These are phyloP conservation scores for Myrmecobius fasciatus DNA, from an alignment of 2,113 vertebrate species.

Conservation along the genomic window DNA sequence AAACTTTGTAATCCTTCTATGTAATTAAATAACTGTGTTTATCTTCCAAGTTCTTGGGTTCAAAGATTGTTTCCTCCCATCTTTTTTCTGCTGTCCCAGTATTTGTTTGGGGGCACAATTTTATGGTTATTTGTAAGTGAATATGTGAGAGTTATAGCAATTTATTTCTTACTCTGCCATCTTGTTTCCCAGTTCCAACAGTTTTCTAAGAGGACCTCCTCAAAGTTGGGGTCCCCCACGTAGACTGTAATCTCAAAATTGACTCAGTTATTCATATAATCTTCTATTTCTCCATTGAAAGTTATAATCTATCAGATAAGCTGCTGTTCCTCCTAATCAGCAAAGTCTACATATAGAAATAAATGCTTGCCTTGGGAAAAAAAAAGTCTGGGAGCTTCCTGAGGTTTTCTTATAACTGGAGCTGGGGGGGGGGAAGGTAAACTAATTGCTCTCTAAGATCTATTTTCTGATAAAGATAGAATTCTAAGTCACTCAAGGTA, in stretches of 20 bases:
- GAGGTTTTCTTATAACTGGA: neutral
- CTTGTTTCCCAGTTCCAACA: neutral
- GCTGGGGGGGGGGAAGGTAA: neutral
- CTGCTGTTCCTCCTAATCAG: conserved; percentile 87
- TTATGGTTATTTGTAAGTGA: no score
- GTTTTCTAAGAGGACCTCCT: conserved; percentile 81
- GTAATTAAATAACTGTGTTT: no score
- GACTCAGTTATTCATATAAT: conserved; percentile 93
- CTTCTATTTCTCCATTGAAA: conserved; percentile 90
- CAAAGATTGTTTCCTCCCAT: no score
- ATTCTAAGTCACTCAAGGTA: neutral
- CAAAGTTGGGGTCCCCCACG: conserved; percentile 91
- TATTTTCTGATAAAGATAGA: neutral
- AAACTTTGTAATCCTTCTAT: no score
- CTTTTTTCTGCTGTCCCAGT: no score
- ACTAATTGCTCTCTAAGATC: neutral
- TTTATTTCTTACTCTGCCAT: no score
- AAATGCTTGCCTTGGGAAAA: conserved; percentile 89
- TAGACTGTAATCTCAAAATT: conserved; percentile 93
- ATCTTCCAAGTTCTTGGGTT: no score
- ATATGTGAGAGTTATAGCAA: no score
- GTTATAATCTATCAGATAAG: conserved; percentile 90
- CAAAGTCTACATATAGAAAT: conserved; percentile 92
- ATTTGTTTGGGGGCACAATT: no score
- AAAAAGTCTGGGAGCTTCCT: conserved; percentile 81